Evolutionary conservation across 1,140 invertebrate species (phyloP).

Genomic region (Euglossa dilemma): DNA sequence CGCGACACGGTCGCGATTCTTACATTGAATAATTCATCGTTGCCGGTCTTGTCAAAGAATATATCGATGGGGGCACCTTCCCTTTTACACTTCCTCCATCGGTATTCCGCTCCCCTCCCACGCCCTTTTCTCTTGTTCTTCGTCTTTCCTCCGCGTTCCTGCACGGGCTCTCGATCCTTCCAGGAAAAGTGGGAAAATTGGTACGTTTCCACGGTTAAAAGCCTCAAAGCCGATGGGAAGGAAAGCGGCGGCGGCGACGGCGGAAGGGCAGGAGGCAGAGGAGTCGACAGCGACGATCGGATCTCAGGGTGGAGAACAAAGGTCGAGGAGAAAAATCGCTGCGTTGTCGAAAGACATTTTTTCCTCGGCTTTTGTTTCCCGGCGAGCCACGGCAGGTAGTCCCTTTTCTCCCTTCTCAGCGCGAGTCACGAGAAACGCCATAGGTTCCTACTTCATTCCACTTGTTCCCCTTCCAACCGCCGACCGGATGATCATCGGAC

Average conservation of each 20-base stretch:
- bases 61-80: slow-evolving; percentile 58
- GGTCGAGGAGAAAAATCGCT: slow-evolving; percentile 25
- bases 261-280: not conserved
- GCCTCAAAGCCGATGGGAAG: not conserved
- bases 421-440: slow-evolving; percentile 29
- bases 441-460: slow-evolving; percentile 29
- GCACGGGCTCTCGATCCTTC: not conserved
- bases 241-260: not conserved
- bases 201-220: slow-evolving; percentile 31
- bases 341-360: slow-evolving; percentile 49
- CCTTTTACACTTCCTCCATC: slow-evolving; percentile 39
- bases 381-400: slow-evolving; percentile 28
- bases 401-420: not conserved
- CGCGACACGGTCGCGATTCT: slow-evolving; percentile 78
- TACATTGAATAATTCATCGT: slow-evolving; percentile 81
- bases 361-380: slow-evolving; percentile 49
- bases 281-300: slow-evolving; percentile 33
- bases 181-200: slow-evolving; percentile 51
- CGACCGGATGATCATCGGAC: too few species aligned
- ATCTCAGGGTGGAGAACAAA: slow-evolving; percentile 48
- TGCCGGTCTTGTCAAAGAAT: slow-evolving; percentile 79
- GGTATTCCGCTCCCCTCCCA: slow-evolving; percentile 16
- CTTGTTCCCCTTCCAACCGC: slow-evolving; percentile 1
- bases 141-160: not conserved
- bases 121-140: too few species aligned